These are phyloP conservation scores for Sepioteuthis lessoniana DNA, from an alignment of 2,888 invertebrate genomes.

Conservation along the genomic window DNA sequence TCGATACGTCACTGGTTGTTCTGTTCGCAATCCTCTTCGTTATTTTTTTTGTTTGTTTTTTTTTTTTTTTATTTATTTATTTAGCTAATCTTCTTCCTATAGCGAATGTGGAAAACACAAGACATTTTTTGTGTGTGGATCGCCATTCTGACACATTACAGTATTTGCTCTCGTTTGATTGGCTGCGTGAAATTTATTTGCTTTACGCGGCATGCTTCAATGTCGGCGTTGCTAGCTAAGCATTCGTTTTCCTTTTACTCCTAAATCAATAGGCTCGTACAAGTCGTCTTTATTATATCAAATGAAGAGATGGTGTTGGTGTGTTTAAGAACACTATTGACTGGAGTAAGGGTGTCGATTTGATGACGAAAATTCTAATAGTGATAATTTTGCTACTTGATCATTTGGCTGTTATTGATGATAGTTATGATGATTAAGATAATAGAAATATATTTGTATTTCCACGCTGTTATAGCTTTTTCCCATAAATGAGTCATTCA, in stretches of 20 bases:
- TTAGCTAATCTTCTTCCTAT: not conserved
- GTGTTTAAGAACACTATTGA: not conserved
- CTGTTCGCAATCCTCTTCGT: not conserved
- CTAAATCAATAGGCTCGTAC: not conserved
- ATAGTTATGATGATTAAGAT: too few species aligned
- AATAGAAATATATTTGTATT: too few species aligned
- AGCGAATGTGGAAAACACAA: not conserved
- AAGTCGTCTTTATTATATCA: not conserved
- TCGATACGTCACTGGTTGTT: conserved; percentile 18
- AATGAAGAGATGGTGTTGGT: not conserved
- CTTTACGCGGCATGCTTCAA: not conserved
- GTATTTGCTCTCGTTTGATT: not conserved
- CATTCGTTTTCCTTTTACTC: not conserved
- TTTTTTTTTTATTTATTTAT: not conserved
- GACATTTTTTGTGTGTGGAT: not conserved
- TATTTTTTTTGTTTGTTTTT: not conserved
- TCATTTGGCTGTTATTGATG: not conserved
- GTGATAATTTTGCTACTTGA: not conserved
- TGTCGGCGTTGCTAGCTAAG: not conserved
- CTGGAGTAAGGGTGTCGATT: not conserved
- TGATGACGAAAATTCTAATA: not conserved
- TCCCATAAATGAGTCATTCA: too few species aligned
- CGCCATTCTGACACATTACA: conserved; percentile 10
- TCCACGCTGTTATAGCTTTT: too few species aligned
- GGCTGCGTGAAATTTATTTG: not conserved